Evolutionary conservation across 2,888 invertebrate species (phyloP).

Genomic region (Lycia hirtaria): DNA sequence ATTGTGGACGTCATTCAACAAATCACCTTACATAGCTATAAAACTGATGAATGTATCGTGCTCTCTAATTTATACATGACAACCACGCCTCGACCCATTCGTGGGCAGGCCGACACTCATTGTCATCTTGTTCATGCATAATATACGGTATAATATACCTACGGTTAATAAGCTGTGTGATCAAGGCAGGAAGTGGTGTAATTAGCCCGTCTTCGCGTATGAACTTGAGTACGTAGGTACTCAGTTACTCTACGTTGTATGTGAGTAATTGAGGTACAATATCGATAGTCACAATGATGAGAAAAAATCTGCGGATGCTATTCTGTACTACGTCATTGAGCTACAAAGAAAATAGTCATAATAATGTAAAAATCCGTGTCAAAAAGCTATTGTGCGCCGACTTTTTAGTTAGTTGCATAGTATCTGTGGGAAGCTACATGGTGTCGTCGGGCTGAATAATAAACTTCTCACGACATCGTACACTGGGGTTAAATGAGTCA

Average conservation of each 20-base stretch:
- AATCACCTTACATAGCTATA: constrained; percentile 2
- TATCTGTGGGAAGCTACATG: too few species aligned
- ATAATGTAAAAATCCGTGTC: too few species aligned
- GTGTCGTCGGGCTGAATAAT: too few species aligned
- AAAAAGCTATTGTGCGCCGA: too few species aligned
- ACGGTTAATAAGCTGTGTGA: constrained; percentile 1
- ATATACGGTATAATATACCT: constrained; percentile 10
- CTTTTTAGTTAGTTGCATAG: too few species aligned
- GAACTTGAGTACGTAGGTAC: background rate
- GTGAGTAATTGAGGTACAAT: too few species aligned
- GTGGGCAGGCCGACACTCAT: constrained; percentile 26
- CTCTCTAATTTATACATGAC: constrained; percentile 34
- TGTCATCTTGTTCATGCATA: constrained; percentile 34
- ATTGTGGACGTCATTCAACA: background rate
- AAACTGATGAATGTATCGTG: constrained; percentile 9
- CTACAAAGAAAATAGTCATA: too few species aligned
- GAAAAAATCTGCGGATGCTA: too few species aligned
- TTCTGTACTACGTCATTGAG: too few species aligned
- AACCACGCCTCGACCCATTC: constrained; percentile 32
- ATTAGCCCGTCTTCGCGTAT: constrained; percentile 1
- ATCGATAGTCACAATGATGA: too few species aligned
- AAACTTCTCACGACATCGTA: too few species aligned
- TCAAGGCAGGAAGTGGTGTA: background rate
- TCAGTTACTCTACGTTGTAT: background rate
- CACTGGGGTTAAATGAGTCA: too few species aligned